Percentiles rank a stretch among this genome's conserved stretches.
These are phyloP conservation scores for Zoanthus solanderi DNA, from an alignment of 92 coral and sea anemone species.

Conservation along the genomic window DNA sequence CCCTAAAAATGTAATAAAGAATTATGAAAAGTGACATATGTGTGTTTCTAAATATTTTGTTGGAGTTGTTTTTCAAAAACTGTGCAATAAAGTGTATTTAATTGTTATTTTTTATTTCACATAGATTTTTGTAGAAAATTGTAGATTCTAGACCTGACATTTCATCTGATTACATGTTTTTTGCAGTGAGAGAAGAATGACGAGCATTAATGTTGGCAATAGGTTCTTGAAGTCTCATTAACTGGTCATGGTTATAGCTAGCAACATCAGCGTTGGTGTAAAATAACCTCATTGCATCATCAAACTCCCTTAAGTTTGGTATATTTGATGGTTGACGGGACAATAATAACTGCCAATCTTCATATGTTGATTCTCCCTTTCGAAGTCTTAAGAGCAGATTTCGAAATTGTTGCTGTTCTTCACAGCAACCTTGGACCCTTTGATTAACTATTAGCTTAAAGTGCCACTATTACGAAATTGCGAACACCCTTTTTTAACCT, in stretches of 20 bases:
- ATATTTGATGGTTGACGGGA: constrained; percentile 62
- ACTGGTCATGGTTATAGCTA: constrained; percentile 11
- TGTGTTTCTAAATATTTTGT: constrained; percentile 1
- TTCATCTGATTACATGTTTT: constrained; percentile 1
- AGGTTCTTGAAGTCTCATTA: constrained; percentile 7
- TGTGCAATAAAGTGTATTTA: constrained; percentile 2
- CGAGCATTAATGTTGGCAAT: constrained; percentile 28
- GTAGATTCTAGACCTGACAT: constrained; percentile 37
- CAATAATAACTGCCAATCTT: constrained; percentile 55
- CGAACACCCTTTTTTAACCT: too few species aligned
- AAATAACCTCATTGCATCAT: constrained; percentile 38
- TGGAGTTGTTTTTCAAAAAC: constrained; percentile 4
- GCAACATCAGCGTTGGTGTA: constrained; percentile 40
- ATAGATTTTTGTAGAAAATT: neutral
- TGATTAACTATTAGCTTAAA: constrained; percentile 21
- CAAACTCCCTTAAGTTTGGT: neutral
- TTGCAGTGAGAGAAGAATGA: constrained; percentile 32
- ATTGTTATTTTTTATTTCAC: constrained; percentile 1
- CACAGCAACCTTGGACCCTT: constrained; percentile 50
- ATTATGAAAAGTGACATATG: neutral
- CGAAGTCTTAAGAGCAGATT: constrained; percentile 50
- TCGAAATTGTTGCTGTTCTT: constrained; percentile 46
- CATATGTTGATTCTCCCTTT: constrained; percentile 41
- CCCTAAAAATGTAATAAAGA: neutral
- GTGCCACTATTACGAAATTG: too few species aligned